phyloP scores from a whole-genome alignment of 2,113 vertebrate genomes.

The Silurus meridionalis region DNA sequence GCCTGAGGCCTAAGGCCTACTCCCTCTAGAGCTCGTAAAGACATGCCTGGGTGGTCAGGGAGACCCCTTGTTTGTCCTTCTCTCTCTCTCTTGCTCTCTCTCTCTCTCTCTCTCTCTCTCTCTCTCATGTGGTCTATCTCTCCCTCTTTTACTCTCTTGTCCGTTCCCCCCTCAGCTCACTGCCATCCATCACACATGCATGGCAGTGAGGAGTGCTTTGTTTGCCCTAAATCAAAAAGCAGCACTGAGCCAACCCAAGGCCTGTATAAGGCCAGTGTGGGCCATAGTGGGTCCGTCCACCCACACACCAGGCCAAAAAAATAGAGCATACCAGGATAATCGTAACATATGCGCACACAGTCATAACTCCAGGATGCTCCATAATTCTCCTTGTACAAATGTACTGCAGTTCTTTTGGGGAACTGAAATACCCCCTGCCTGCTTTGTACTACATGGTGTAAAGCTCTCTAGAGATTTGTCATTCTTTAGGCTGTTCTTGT shows the following conservation, averaged over 20 bases:
- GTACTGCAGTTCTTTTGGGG: too few species aligned
- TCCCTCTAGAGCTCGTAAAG: conserved; percentile 70
- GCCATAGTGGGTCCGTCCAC: conserved; percentile 19
- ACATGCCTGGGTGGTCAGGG: conserved; percentile 69
- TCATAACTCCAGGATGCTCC: background rate
- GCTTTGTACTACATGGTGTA: background rate
- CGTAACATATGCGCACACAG: background rate
- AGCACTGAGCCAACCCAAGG: background rate
- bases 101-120: background rate
- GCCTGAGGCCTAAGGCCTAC: conserved; percentile 66
- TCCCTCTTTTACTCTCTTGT: background rate
- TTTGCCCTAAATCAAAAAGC: conserved; percentile 63
- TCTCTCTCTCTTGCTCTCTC: conserved; percentile 5
- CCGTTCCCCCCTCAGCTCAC: conserved; percentile 53
- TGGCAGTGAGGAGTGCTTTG: conserved; percentile 59
- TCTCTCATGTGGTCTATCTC: too few species aligned
- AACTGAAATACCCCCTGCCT: background rate
- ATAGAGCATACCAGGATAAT: background rate
- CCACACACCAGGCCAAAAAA: background rate
- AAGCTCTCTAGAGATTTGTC: background rate
- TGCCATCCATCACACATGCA: conserved; percentile 70
- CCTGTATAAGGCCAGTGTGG: background rate
- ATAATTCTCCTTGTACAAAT: conserved; percentile 2
- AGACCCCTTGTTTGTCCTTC: conserved; percentile 17
- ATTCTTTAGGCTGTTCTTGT: background rate